Conservation (phyloP, 1,140 invertebrate genomes). For the Neodiprion pinetum region DNA sequence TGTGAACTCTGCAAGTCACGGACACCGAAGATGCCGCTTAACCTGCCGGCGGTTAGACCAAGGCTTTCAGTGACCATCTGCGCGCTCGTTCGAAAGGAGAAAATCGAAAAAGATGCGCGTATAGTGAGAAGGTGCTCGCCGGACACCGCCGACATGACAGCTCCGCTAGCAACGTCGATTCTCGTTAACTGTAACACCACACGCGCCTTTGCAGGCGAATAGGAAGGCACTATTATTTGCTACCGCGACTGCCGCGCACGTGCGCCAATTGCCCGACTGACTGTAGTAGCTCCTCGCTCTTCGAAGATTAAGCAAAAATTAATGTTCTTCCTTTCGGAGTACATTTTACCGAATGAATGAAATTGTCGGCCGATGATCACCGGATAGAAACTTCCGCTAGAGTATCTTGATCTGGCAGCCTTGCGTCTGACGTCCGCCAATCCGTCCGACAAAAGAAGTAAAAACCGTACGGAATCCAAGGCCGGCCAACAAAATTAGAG, state of each 20-base stretch:
- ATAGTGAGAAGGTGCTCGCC: constrained; percentile 22
- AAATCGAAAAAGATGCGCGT: constrained; percentile 1
- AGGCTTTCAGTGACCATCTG: background rate
- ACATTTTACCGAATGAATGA: background rate
- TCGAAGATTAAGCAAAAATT: background rate
- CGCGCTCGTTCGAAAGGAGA: background rate
- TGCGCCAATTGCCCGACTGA: background rate
- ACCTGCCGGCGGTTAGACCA: background rate
- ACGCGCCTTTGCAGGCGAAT: constrained; percentile 9
- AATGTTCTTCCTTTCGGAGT: background rate
- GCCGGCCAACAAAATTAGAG: too few relatives aligned
- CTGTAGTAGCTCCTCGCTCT: background rate
- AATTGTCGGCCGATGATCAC: background rate
- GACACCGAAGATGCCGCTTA: background rate
- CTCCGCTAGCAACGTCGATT: constrained; percentile 45
- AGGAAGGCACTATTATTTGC: background rate
- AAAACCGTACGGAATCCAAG: too few relatives aligned
- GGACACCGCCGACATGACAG: constrained; percentile 37
- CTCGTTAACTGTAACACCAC: constrained; percentile 52
- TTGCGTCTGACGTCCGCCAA: too few relatives aligned
- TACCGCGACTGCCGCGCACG: constrained; percentile 19
- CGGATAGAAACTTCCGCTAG: background rate
- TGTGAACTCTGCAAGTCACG: background rate
- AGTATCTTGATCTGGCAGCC: too few relatives aligned
- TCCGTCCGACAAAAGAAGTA: too few relatives aligned